Percentiles rank a stretch among this genome's conserved stretches.
phyloP scores from a whole-genome alignment of 2,797 vertebrate genomes.

The Micropoecilia bifurca region DNA sequence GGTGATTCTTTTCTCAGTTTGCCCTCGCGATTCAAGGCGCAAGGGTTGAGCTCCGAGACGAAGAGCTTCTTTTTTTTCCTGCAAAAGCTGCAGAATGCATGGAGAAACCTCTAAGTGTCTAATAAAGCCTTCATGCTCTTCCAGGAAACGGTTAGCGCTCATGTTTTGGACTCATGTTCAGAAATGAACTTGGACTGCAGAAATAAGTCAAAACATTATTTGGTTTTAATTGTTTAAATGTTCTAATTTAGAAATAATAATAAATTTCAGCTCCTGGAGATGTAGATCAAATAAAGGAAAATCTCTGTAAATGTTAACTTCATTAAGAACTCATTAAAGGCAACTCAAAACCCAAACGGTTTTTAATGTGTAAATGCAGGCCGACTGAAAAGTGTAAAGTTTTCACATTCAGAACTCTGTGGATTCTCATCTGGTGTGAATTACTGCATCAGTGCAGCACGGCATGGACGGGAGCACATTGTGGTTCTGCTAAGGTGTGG shows the following conservation, averaged over 20 bases:
- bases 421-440: background rate
- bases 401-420: background rate
- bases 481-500: background rate
- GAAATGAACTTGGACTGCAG: background rate
- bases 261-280: background rate
- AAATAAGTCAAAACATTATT: too few relatives aligned
- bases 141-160: slow-evolving; percentile 17
- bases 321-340: too few relatives aligned
- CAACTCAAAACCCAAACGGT: background rate
- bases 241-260: too few relatives aligned
- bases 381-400: background rate
- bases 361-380: background rate
- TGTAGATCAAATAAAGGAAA: background rate
- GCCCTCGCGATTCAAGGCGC: slow-evolving; percentile 21
- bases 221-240: too few relatives aligned
- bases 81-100: background rate
- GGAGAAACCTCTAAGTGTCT: background rate
- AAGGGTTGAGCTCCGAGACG: slow-evolving; percentile 15
- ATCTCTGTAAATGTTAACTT: too few relatives aligned
- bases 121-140: slow-evolving; percentile 21
- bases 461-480: background rate
- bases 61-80: background rate
- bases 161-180: slow-evolving; percentile 2
- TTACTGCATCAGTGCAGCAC: background rate
- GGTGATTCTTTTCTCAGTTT: slow-evolving; percentile 28